Conservation (phyloP, 2,797 vertebrate genomes). For the Xiphophorus birchmanni region DNA sequence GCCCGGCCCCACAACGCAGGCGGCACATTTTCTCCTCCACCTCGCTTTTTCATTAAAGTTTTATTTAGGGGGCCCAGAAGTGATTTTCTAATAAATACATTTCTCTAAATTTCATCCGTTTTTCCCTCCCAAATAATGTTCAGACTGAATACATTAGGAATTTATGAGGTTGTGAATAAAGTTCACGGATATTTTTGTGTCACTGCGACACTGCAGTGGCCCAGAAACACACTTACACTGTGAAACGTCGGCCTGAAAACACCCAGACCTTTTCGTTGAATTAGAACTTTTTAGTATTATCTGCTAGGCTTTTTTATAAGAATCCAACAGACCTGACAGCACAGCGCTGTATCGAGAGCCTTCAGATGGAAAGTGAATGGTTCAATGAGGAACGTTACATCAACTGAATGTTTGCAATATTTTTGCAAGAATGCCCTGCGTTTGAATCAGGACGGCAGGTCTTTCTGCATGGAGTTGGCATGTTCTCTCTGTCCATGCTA, state of each 20-base stretch:
- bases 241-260: neutral
- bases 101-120: neutral
- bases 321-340: neutral
- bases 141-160: neutral
- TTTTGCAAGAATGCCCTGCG: neutral
- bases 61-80: neutral
- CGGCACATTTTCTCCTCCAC: neutral
- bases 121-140: neutral
- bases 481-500: neutral
- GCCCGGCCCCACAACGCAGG: neutral
- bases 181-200: neutral
- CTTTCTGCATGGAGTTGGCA: neutral
- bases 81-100: neutral
- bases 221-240: conserved; percentile 8
- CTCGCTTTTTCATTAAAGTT: neutral
- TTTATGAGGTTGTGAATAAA: neutral
- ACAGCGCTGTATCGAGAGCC: neutral
- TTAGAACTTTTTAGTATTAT: neutral
- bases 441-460: neutral
- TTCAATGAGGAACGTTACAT: neutral
- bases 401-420: neutral
- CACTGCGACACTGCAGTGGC: conserved; percentile 6
- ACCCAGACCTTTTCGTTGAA: neutral
- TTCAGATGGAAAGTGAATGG: neutral
- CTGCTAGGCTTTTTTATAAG: neutral